Percentiles rank a stretch among this genome's conserved stretches.
Conservation (phyloP, 2,797 vertebrate genomes). For the Aselliscus stoliczkanus region DNA sequence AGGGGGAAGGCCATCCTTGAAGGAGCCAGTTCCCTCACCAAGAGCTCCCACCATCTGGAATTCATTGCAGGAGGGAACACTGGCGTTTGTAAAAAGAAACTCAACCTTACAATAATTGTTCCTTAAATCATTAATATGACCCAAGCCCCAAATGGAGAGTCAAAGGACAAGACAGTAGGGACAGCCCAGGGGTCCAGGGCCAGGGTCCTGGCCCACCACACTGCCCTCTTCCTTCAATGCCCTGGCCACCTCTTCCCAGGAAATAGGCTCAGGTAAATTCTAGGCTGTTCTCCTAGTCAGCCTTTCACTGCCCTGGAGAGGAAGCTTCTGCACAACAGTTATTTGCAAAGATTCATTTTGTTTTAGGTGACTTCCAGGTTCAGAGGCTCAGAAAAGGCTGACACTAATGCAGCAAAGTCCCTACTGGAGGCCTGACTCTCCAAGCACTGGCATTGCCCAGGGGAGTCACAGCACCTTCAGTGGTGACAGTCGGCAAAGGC, state of each 20-base stretch:
- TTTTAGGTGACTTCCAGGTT: background rate
- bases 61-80: slow-evolving; percentile 83
- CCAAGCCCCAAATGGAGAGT: slow-evolving; percentile 78
- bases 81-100: slow-evolving; percentile 83
- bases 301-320: background rate
- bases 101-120: slow-evolving; percentile 83
- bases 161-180: slow-evolving; percentile 55
- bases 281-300: background rate
- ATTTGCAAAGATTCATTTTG: background rate
- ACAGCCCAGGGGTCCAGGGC: background rate
- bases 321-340: background rate
- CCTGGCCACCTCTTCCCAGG: background rate
- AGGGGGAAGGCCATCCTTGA: slow-evolving; percentile 78
- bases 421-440: background rate
- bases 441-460: accelerated
- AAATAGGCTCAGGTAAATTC: background rate
- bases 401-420: background rate
- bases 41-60: slow-evolving; percentile 88
- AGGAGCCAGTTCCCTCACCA: slow-evolving; percentile 81
- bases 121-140: slow-evolving; percentile 85
- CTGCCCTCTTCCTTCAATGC: background rate
- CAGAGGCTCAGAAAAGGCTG: background rate
- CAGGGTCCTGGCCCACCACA: background rate
- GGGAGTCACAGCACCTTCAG: background rate
- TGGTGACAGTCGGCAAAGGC: background rate